Conservation (phyloP, 53 echinoderm and acorn worm species). For the Hippasteria phrygiana region DNA sequence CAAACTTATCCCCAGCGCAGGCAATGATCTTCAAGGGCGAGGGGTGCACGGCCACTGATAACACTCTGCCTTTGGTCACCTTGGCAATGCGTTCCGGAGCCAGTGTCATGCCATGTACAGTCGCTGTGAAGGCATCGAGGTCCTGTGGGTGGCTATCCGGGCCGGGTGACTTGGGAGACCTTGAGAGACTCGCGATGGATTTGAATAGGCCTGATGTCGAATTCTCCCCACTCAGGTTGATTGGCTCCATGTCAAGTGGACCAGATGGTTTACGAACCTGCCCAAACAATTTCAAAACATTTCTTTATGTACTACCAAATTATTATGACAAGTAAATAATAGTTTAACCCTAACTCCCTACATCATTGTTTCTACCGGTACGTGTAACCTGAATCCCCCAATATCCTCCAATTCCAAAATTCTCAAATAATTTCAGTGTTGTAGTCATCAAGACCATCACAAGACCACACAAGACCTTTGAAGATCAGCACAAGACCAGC, state of each 20-base stretch:
- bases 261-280: conserved; percentile 75
- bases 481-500: too few relatives aligned
- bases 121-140: conserved; percentile 30
- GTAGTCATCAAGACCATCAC: too few relatives aligned
- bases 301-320: neutral
- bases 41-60: conserved; percentile 84
- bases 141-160: neutral
- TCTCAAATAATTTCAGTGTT: too few relatives aligned
- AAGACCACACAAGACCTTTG: too few relatives aligned
- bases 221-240: conserved; percentile 69
- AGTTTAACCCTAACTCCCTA: too few relatives aligned
- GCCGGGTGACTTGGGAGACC: conserved; percentile 30
- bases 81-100: conserved; percentile 75
- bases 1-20: conserved; percentile 89
- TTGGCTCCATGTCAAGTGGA: conserved; percentile 81
- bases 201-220: conserved; percentile 60
- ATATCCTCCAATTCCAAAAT: too few relatives aligned
- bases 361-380: too few relatives aligned
- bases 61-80: conserved; percentile 79
- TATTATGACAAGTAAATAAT: too few relatives aligned
- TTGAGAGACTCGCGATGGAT: conserved; percentile 40
- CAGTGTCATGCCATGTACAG: conserved; percentile 67
- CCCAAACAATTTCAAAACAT: conserved; percentile 16
- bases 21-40: conserved; percentile 69
- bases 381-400: too few relatives aligned